Conservation (phyloP, 1,140 invertebrate species). For the Drosophila sp. region DNA sequence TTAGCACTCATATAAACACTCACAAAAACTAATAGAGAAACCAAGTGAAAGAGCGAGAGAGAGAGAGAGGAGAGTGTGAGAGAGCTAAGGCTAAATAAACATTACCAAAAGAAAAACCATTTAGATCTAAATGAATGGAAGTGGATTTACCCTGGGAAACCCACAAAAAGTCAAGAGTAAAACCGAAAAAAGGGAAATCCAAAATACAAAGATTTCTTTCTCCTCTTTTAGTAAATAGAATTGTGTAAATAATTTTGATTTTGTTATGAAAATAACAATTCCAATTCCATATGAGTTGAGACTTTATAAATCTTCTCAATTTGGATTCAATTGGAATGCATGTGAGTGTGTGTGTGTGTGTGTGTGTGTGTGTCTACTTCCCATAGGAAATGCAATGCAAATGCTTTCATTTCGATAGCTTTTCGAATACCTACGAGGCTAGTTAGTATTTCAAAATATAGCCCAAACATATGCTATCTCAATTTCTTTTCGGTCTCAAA, state of each 20-base stretch:
- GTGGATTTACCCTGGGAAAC: background rate
- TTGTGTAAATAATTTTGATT: conserved; percentile 3
- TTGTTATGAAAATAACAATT: background rate
- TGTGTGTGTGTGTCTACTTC: background rate
- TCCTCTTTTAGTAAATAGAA: background rate
- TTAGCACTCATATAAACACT: conserved; percentile 67
- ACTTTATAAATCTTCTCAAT: no score
- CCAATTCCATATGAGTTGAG: no score
- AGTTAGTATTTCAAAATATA: conserved; percentile 3
- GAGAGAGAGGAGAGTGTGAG: conserved; percentile 14
- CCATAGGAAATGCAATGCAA: conserved; percentile 36
- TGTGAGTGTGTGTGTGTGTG: background rate
- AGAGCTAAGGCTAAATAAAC: conserved; percentile 44
- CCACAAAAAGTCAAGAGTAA: background rate
- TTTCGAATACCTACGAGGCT: conserved; percentile 36
- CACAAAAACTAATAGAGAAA: conserved; percentile 73
- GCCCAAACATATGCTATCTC: conserved; percentile 9
- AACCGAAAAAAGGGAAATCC: background rate
- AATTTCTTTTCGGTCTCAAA: background rate
- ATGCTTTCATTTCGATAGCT: conserved; percentile 38
- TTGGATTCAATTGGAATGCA: no score
- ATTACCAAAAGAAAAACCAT: conserved; percentile 32
- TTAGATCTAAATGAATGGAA: conserved; percentile 25
- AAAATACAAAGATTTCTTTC: background rate
- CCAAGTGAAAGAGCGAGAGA: conserved; percentile 33